phyloP scores from a whole-genome alignment of 2,113 vertebrate genomes.

The Perognathus longimembris region DNA sequence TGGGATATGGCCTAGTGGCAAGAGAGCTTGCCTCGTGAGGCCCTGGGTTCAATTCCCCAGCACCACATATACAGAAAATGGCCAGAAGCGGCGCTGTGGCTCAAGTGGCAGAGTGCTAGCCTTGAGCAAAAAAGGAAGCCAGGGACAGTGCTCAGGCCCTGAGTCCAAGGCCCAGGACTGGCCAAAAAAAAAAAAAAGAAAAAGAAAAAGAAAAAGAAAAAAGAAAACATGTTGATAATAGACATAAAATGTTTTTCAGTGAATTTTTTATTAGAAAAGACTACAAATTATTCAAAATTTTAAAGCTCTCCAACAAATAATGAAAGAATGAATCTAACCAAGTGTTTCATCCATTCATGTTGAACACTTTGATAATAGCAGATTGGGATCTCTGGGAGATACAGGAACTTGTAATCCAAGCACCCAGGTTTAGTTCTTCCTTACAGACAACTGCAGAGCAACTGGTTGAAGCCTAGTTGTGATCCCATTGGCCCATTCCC shows the following conservation, averaged over 20 bases:
- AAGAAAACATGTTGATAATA: background rate
- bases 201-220: too few species aligned
- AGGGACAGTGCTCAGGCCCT: too few species aligned
- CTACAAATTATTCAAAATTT: background rate
- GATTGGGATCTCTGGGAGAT: background rate
- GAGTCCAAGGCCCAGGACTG: too few species aligned
- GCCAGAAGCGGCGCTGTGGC: too few species aligned
- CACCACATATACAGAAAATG: too few species aligned
- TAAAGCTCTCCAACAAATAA: conserved; percentile 3
- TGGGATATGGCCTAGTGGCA: too few species aligned
- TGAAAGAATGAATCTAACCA: background rate
- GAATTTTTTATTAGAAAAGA: background rate
- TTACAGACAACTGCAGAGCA: background rate
- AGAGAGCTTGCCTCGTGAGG: too few species aligned
- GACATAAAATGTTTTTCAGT: background rate
- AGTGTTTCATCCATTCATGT: background rate
- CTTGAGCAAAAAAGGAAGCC: too few species aligned
- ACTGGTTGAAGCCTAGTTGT: fast-evolving
- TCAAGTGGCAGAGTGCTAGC: too few species aligned
- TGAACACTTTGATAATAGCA: background rate
- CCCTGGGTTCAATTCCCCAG: too few species aligned
- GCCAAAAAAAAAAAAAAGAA: too few species aligned
- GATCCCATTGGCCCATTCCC: background rate
- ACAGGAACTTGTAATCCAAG: too few species aligned
- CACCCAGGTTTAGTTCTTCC: fast-evolving